phyloP scores from a whole-genome alignment of 2,797 vertebrate genomes.

The Kryptolebias ocellatus region DNA sequence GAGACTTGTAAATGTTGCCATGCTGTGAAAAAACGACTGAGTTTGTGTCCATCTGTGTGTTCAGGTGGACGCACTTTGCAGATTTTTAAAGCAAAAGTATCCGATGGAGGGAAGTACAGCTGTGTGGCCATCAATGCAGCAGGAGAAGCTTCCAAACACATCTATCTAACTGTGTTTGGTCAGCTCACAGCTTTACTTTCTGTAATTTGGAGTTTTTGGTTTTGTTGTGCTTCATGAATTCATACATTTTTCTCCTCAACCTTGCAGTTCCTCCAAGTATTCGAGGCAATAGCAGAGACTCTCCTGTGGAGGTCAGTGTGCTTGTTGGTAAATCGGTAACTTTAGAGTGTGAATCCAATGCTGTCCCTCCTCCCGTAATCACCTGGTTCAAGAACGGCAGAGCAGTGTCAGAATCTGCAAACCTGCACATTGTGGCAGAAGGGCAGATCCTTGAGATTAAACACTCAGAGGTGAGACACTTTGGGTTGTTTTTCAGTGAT shows the following conservation, averaged over 20 bases:
- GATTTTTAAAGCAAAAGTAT: constrained; percentile 88
- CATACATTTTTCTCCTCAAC: rapidly evolving
- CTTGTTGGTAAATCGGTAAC: constrained; percentile 81
- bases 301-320: constrained; percentile 84
- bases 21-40: too few relatives aligned
- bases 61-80: constrained; percentile 92
- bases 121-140: constrained; percentile 93
- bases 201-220: neutral
- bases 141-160: constrained; percentile 89
- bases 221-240: neutral
- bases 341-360: constrained; percentile 91
- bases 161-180: constrained; percentile 92
- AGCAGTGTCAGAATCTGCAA: constrained; percentile 80
- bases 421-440: constrained; percentile 77
- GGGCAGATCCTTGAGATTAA: constrained; percentile 86
- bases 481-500: neutral
- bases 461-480: constrained; percentile 85
- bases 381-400: constrained; percentile 94
- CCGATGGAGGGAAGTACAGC: constrained; percentile 90
- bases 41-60: constrained; percentile 14
- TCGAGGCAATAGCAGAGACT: constrained; percentile 83
- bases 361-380: constrained; percentile 90
- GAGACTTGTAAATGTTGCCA: neutral
- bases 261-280: constrained; percentile 93
- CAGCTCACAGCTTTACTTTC: constrained; percentile 44